phyloP scores from a whole-genome alignment of 2,113 vertebrate species.

The Gavialis gangeticus region DNA sequence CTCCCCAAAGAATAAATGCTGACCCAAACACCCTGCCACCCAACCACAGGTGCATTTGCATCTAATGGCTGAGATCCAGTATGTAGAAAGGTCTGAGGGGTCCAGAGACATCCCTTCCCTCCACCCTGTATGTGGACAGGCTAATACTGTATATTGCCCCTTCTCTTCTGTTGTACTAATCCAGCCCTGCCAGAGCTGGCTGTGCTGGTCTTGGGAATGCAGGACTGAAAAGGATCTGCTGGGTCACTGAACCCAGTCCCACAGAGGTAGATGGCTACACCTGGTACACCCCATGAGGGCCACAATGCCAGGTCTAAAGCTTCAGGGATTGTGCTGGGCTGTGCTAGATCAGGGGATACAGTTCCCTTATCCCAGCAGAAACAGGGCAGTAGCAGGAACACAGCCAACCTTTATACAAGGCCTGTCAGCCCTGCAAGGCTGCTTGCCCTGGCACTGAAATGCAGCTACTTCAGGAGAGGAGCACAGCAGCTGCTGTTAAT shows the following conservation, averaged over 20 bases:
- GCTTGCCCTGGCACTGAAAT: neutral
- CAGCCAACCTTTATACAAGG: too few species aligned
- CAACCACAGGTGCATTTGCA: neutral
- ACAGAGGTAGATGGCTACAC: neutral
- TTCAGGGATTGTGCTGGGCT: too few species aligned
- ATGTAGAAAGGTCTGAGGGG: neutral
- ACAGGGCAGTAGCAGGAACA: too few species aligned
- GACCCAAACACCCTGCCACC: neutral
- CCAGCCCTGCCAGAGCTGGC: neutral
- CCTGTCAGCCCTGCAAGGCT: too few species aligned
- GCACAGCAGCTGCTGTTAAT: neutral
- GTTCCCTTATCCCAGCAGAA: too few species aligned
- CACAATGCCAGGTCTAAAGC: too few species aligned
- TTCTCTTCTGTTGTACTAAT: too few species aligned
- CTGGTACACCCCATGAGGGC: neutral
- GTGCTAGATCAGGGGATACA: too few species aligned
- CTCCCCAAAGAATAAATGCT: too few species aligned
- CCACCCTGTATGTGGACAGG: neutral
- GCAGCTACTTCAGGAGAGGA: neutral
- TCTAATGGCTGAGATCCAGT: neutral
- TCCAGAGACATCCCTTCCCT: neutral
- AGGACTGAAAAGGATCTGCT: neutral
- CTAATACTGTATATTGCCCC: neutral
- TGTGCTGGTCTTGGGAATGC: too few species aligned
- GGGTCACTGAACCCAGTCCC: neutral